A percentile compares a stretch with the other conserved stretches of the same genome.
These are phyloP conservation scores for Rhagonycha fulva DNA, from an alignment of 2,888 invertebrate species.

Conservation along the genomic window DNA sequence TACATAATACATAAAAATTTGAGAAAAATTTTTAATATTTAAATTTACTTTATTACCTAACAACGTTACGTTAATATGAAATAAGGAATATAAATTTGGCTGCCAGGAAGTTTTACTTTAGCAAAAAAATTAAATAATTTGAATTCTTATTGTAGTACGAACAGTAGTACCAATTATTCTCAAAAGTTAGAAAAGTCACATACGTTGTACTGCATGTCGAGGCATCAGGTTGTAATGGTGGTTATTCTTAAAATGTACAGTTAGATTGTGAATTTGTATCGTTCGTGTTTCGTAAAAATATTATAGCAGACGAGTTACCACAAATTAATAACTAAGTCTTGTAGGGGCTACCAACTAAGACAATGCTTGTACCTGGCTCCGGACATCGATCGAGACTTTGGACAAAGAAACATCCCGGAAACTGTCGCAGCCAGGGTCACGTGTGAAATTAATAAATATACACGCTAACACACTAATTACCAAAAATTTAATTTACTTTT, in stretches of 20 bases:
- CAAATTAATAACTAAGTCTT: conserved; percentile 27
- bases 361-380: conserved; percentile 47
- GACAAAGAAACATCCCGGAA: conserved; percentile 47
- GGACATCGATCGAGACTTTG: conserved; percentile 36
- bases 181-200: neutral
- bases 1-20: neutral
- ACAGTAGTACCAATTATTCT: neutral
- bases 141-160: neutral
- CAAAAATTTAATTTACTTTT: conserved; percentile 50
- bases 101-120: no score
- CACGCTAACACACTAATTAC: conserved; percentile 51
- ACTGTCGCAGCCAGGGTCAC: conserved; percentile 48
- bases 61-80: no score
- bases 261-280: neutral
- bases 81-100: no score
- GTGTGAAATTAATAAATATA: conserved; percentile 55
- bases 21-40: neutral
- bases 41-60: neutral
- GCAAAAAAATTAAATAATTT: no score
- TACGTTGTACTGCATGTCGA: neutral
- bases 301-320: conserved; percentile 13
- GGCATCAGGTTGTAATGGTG: neutral
- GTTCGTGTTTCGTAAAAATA: neutral
- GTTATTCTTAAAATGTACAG: neutral
- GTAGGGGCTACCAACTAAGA: conserved; percentile 35